Evolutionary conservation across 2,797 vertebrate genomes (phyloP).

Genomic region (Sebastolobus alascanus): DNA sequence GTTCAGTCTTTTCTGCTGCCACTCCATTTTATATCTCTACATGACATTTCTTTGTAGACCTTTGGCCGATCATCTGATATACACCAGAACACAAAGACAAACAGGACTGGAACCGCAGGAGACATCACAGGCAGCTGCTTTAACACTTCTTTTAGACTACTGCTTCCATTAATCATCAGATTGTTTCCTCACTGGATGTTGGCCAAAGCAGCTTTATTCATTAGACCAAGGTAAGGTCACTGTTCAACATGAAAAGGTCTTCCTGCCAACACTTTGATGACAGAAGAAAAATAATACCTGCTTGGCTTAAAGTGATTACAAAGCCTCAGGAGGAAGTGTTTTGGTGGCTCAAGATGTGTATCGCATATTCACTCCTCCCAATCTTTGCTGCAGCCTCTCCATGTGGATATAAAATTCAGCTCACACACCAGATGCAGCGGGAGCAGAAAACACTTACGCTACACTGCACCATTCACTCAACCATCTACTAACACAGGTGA

Average conservation of each 20-base stretch:
- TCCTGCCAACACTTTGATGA: not conserved
- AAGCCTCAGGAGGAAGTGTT: conserved; percentile 14
- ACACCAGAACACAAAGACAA: not conserved
- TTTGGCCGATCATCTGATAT: not conserved
- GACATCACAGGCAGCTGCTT: not conserved
- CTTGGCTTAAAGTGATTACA: not conserved
- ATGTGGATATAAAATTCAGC: conserved; percentile 53
- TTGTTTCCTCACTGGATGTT: not conserved
- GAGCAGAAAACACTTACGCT: conserved; percentile 39
- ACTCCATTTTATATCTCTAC: not conserved
- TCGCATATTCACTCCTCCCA: not conserved
- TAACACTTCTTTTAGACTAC: not conserved
- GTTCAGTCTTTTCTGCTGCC: not conserved
- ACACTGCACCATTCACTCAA: conserved; percentile 44
- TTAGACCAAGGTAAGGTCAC: not conserved
- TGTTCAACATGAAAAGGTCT: not conserved
- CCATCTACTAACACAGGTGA: conserved; percentile 8
- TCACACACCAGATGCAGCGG: conserved; percentile 57
- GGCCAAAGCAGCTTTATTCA: conserved; percentile 5
- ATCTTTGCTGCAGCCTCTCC: conserved; percentile 37
- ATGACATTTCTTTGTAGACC: not conserved
- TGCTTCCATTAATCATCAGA: not conserved
- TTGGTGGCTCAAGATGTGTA: not conserved
- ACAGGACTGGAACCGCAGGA: not conserved
- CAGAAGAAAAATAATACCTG: not conserved